Conservation (phyloP, 2,797 vertebrate species). For the Gobio occitaniae region DNA sequence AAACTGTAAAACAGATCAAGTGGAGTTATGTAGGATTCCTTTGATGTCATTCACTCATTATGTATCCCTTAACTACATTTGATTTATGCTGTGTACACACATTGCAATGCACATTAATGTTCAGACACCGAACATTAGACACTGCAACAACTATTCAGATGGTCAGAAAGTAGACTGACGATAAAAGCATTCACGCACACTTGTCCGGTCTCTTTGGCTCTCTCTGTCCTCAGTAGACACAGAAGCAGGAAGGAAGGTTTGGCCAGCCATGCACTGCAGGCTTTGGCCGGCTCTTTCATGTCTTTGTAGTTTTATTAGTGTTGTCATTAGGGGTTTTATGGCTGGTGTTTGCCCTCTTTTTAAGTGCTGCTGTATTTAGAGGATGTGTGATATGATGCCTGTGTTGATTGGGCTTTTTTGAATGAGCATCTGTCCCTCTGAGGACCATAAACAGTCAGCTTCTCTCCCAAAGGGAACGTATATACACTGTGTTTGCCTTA, state of each 20-base stretch:
- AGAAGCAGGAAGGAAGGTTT: constrained; percentile 61
- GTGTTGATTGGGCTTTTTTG: constrained; percentile 50
- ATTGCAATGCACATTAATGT: background rate
- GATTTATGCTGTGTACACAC: background rate
- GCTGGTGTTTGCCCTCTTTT: constrained; percentile 53
- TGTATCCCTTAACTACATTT: background rate
- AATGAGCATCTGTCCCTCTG: constrained; percentile 50
- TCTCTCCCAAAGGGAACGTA: constrained; percentile 30
- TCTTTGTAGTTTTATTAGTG: constrained; percentile 64
- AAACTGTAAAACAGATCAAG: constrained; percentile 28
- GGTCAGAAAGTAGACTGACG: background rate
- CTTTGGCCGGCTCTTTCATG: constrained; percentile 58
- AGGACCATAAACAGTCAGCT: constrained; percentile 51
- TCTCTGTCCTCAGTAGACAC: constrained; percentile 27
- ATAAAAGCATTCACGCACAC: constrained; percentile 24
- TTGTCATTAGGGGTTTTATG: constrained; percentile 62
- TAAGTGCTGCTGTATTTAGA: constrained; percentile 47
- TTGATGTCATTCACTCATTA: constrained; percentile 17
- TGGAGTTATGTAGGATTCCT: constrained; percentile 28
- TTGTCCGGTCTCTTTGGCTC: constrained; percentile 35
- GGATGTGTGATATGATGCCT: constrained; percentile 49
- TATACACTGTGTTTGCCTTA: constrained; percentile 53
- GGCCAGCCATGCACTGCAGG: constrained; percentile 25
- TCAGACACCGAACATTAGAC: background rate
- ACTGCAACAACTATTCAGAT: constrained; percentile 21